Conservation (phyloP, 2,888 invertebrate species). For the Eupithecia vulgata region DNA sequence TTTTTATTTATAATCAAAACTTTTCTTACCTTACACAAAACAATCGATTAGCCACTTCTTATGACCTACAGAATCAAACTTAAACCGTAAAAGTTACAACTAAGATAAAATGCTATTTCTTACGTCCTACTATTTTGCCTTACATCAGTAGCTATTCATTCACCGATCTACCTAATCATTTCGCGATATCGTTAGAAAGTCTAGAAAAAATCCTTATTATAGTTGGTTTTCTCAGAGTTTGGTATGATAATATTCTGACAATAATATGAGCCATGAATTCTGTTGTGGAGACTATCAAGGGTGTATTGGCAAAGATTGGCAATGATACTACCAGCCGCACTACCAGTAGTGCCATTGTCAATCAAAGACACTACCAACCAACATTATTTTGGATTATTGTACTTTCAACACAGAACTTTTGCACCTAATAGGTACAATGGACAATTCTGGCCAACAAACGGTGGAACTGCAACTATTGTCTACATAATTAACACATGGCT, state of each 20-base stretch:
- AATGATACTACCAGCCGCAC: too few species aligned
- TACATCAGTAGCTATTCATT: not conserved
- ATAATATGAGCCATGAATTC: not conserved
- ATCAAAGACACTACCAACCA: too few species aligned
- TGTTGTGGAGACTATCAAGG: too few species aligned
- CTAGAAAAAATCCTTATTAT: not conserved
- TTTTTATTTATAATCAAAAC: not conserved
- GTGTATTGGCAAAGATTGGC: too few species aligned
- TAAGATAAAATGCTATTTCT: not conserved
- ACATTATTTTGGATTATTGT: too few species aligned
- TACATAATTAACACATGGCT: too few species aligned
- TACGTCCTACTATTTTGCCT: not conserved
- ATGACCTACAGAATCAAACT: not conserved
- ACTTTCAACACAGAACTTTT: too few species aligned
- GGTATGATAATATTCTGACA: not conserved
- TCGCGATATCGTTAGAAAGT: not conserved
- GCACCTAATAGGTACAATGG: too few species aligned
- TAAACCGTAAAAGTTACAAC: not conserved
- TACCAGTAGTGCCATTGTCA: too few species aligned
- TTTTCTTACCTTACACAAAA: not conserved
- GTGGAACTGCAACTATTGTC: too few species aligned
- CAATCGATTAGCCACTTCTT: not conserved
- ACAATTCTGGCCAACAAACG: too few species aligned
- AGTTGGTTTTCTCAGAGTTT: not conserved
- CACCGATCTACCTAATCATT: not conserved